Percentiles rank a stretch among this genome's conserved stretches.
Evolutionary conservation across 1,140 invertebrate species (phyloP).

Genomic region (Agrilus planipennis): DNA sequence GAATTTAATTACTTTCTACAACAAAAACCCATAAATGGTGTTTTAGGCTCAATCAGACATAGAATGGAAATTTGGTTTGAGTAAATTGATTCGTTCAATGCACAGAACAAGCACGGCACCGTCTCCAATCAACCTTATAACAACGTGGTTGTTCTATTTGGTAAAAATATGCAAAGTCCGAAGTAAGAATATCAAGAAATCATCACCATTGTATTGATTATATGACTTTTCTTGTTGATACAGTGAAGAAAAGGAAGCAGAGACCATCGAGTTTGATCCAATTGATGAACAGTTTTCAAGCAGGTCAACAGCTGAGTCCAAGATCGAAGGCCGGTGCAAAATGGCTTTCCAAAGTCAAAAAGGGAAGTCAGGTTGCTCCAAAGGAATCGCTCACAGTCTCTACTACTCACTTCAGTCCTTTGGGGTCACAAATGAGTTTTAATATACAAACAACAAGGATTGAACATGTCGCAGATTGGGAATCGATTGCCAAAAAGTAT

Average conservation of each 20-base stretch:
- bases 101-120: conserved; percentile 95
- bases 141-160: conserved; percentile 80
- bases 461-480: conserved; percentile 87
- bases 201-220: too few species aligned
- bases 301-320: conserved; percentile 56
- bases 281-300: conserved; percentile 65
- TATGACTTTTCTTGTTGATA: too few species aligned
- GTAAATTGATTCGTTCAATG: conserved; percentile 97
- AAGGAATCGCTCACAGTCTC: conserved; percentile 71
- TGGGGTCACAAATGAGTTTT: conserved; percentile 74
- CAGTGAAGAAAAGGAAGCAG: conserved; percentile 46
- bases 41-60: conserved; percentile 95
- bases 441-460: conserved; percentile 54
- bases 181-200: conserved; percentile 41
- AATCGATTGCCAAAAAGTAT: conserved; percentile 78
- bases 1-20: too few species aligned
- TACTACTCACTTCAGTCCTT: conserved; percentile 61
- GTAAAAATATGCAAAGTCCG: conserved; percentile 66
- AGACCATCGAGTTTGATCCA: conserved; percentile 68
- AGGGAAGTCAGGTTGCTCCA: conserved; percentile 59
- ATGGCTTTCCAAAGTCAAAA: conserved; percentile 74
- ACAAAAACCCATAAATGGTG: neutral
- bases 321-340: conserved; percentile 72
- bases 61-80: conserved; percentile 99
- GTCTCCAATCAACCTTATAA: conserved; percentile 91